These are phyloP conservation scores for Sebastes baramenuke DNA, from an alignment of 2,797 vertebrate genomes.

Conservation along the genomic window DNA sequence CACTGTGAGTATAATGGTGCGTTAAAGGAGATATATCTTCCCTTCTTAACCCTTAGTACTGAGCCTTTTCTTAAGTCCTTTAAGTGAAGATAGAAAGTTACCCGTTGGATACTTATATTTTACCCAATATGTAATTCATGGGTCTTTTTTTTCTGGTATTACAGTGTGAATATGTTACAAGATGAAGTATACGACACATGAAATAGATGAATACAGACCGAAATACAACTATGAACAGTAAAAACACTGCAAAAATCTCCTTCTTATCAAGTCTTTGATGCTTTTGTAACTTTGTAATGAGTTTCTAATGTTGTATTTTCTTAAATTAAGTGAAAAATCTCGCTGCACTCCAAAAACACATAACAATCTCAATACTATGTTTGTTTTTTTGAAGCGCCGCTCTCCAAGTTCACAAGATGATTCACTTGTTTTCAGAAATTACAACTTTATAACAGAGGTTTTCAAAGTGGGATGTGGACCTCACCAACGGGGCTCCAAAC, in stretches of 20 bases:
- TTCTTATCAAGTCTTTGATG: background rate
- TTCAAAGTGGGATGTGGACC: too few species aligned
- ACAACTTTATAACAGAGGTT: background rate
- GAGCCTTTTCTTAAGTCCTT: background rate
- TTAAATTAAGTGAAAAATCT: background rate
- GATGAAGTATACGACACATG: background rate
- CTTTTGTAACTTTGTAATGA: background rate
- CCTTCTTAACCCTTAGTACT: conserved; percentile 42
- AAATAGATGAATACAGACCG: background rate
- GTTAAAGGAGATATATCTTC: background rate
- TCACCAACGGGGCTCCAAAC: too few species aligned
- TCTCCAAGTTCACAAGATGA: background rate
- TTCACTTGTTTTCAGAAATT: background rate
- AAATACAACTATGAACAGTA: background rate
- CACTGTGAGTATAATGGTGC: background rate
- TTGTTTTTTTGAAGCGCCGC: background rate
- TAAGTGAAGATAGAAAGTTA: background rate
- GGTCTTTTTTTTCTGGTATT: background rate
- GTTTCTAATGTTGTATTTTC: background rate
- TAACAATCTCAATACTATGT: background rate
- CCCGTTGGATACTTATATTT: background rate
- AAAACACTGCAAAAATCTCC: background rate
- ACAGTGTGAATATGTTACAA: background rate
- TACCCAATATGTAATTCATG: background rate
- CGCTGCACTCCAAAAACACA: background rate